Percentiles rank a stretch among this genome's conserved stretches.
Evolutionary conservation across 2,113 vertebrate genomes (phyloP).

Genomic region (Microcebus tavaratra): DNA sequence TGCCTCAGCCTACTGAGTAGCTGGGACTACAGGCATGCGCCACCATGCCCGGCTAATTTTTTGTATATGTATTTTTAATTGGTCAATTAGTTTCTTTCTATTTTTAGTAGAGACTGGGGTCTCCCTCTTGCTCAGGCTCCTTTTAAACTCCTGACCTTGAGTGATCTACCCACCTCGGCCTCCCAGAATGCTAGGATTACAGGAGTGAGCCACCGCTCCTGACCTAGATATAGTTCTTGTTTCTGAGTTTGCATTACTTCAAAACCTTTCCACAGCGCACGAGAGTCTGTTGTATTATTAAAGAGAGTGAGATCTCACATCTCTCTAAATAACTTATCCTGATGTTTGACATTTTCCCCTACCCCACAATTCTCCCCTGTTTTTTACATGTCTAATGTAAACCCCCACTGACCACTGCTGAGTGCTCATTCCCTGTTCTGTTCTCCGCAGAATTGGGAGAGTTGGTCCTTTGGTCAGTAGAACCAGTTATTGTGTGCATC

Average conservation of each 20-base stretch:
- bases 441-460: neutral
- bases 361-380: neutral
- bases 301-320: conserved; percentile 27
- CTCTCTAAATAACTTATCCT: conserved; percentile 48
- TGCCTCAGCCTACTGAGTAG: no score
- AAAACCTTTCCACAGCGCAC: neutral
- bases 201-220: no score
- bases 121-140: no score
- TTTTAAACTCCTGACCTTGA: no score
- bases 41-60: no score
- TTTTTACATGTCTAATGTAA: neutral
- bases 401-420: neutral
- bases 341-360: neutral
- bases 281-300: conserved; percentile 43
- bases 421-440: neutral
- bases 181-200: no score
- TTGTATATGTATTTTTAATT: no score
- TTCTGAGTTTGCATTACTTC: neutral
- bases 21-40: no score
- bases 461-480: neutral
- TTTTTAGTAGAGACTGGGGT: no score
- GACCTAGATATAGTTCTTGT: neutral
- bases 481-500: neutral
- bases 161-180: no score
- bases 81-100: no score